A percentile compares a stretch with the other conserved stretches of the same genome.
Evolutionary conservation across 1,140 invertebrate species (phyloP).

Genomic region (Tetramorium parvispinum): DNA sequence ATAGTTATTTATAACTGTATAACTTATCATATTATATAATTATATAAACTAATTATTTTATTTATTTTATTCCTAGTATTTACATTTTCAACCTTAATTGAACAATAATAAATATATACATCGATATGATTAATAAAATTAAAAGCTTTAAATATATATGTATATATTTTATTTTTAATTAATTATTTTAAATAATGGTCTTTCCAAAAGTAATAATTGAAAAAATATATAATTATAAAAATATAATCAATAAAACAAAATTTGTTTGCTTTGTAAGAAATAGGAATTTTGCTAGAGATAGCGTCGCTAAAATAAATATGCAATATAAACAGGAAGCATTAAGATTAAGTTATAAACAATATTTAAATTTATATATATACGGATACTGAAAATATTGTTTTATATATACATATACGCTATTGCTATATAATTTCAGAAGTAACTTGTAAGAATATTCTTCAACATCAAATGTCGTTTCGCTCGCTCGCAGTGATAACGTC

Average conservation of each 20-base stretch:
- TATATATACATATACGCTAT: no score
- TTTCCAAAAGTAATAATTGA: neutral
- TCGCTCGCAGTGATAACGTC: conserved; percentile 1
- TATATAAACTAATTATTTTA: neutral
- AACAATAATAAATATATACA: neutral
- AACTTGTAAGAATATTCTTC: neutral
- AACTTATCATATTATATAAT: no score
- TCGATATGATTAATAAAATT: conserved; percentile 1
- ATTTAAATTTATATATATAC: neutral
- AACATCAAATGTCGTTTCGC: neutral
- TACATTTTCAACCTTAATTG: neutral
- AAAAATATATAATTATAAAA: neutral
- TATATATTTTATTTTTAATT: neutral
- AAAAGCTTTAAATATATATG: neutral
- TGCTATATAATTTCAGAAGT: neutral
- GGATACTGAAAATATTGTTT: neutral
- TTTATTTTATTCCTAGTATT: neutral
- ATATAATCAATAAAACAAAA: neutral
- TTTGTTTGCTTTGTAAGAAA: neutral
- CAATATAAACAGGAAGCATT: no score
- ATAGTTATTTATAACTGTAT: neutral
- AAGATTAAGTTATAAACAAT: neutral
- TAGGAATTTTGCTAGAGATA: neutral
- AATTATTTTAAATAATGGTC: conserved; percentile 20
- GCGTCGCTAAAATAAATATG: no score